phyloP scores from a whole-genome alignment of 1,140 invertebrate species.

The Lasioglossum baleicum region DNA sequence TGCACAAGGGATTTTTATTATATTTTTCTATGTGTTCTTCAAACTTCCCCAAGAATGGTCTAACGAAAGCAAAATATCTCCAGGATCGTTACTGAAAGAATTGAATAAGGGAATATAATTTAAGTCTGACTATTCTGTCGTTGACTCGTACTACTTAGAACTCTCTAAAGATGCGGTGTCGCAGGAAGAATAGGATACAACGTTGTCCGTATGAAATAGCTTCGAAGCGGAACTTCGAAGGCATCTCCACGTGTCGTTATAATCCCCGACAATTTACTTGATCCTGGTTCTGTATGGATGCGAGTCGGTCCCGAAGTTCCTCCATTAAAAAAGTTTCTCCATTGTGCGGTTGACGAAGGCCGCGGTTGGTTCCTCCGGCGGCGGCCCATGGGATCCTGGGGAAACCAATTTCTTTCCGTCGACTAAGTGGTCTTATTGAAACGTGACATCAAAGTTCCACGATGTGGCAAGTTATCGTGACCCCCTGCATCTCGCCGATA shows the following conservation, averaged over 20 bases:
- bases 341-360: constrained; percentile 24
- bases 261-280: constrained; percentile 13
- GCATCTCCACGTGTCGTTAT: constrained; percentile 32
- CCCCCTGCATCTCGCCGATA: neutral
- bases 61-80: too few relatives aligned
- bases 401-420: constrained; percentile 34
- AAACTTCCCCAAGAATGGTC: too few relatives aligned
- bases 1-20: too few relatives aligned
- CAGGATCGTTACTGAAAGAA: too few relatives aligned
- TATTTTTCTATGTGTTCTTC: too few relatives aligned
- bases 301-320: constrained; percentile 19
- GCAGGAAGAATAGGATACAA: neutral
- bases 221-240: neutral
- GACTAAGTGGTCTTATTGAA: constrained; percentile 39
- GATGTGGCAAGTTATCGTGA: constrained; percentile 8
- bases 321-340: constrained; percentile 45
- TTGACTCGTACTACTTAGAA: neutral
- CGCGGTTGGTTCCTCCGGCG: neutral
- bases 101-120: too few relatives aligned
- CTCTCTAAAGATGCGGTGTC: neutral
- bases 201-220: constrained; percentile 5
- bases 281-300: neutral
- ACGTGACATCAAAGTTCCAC: constrained; percentile 24
- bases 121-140: neutral
- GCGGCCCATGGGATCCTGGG: constrained; percentile 1